A percentile compares a stretch with the other conserved stretches of the same genome.
These are phyloP conservation scores for Pyralis farinalis DNA, from an alignment of 2,888 invertebrate genomes.

Conservation along the genomic window DNA sequence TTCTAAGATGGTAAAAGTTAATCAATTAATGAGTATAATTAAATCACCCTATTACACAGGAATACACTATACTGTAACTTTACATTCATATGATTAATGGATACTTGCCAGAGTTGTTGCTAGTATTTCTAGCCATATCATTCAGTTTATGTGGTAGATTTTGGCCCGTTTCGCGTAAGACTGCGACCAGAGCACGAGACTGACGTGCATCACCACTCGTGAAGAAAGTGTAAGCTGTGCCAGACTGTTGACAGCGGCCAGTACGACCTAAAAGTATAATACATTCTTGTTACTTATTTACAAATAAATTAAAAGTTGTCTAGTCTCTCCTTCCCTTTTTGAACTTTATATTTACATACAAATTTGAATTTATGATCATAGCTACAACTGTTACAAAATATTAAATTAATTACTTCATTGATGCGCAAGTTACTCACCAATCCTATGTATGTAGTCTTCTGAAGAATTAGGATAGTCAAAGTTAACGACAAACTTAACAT, in stretches of 20 bases:
- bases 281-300: no score
- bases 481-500: slow-evolving; percentile 98
- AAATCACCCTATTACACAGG: no score
- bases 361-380: no score
- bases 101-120: slow-evolving; percentile 64
- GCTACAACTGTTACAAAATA: no score
- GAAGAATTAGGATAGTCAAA: slow-evolving; percentile 98
- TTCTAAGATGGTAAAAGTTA: no score
- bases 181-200: slow-evolving; percentile 94
- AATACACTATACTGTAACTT: no score
- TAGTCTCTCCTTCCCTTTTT: no score
- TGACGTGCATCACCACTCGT: slow-evolving; percentile 95
- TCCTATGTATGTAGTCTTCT: slow-evolving; percentile 98
- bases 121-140: slow-evolving; percentile 85
- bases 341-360: no score
- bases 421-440: slow-evolving; percentile 78
- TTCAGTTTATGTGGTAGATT: slow-evolving; percentile 89
- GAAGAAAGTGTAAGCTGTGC: slow-evolving; percentile 98
- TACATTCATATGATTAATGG: no score
- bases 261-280: slow-evolving; percentile 83
- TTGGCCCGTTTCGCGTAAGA: slow-evolving; percentile 96
- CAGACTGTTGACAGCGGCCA: slow-evolving; percentile 94
- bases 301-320: no score
- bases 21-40: no score
- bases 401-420: no score